Evolutionary conservation across 2,888 invertebrate genomes (phyloP).

Genomic region (Platycheirus rosarum): DNA sequence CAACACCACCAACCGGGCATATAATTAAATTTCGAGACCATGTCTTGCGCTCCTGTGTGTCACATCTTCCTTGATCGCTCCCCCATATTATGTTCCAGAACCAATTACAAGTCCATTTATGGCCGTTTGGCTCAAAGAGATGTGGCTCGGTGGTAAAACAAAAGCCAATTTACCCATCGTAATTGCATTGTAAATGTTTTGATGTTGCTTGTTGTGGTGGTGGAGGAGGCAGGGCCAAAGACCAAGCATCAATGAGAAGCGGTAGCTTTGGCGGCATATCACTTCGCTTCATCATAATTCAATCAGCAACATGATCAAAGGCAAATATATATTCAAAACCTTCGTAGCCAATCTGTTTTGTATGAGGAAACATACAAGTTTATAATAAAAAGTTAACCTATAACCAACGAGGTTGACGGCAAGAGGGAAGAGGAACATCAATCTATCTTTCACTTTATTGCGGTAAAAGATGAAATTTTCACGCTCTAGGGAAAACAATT

Average conservation of each 20-base stretch:
- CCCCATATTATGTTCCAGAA: conserved; percentile 13
- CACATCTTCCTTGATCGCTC: conserved; percentile 19
- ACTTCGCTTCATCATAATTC: conserved; percentile 65
- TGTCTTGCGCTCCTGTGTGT: neutral
- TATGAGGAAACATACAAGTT: conserved; percentile 53
- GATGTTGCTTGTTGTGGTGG: conserved; percentile 52
- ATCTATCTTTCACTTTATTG: conserved; percentile 61
- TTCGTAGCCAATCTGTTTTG: conserved; percentile 55
- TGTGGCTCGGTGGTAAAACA: conserved; percentile 50
- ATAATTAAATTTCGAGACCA: conserved; percentile 51
- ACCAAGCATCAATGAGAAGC: no score
- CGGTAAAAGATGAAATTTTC: conserved; percentile 60
- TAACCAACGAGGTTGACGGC: neutral
- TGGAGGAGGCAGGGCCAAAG: neutral
- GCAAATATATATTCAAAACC: conserved; percentile 58
- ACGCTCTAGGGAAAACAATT: conserved; percentile 61
- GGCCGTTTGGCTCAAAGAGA: conserved; percentile 70
- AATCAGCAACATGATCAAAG: conserved; percentile 73
- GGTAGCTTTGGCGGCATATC: conserved; percentile 30
- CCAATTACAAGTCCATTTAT: conserved; percentile 71
- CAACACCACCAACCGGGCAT: conserved; percentile 15
- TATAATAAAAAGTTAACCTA: conserved; percentile 13
- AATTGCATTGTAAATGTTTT: conserved; percentile 73
- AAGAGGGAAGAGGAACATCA: neutral
- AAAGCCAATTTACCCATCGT: conserved; percentile 73